Evolutionary conservation across 2,888 invertebrate species (phyloP), one percentile per base, ranked within the genome.

Genomic region (Macaria notata): DNA sequence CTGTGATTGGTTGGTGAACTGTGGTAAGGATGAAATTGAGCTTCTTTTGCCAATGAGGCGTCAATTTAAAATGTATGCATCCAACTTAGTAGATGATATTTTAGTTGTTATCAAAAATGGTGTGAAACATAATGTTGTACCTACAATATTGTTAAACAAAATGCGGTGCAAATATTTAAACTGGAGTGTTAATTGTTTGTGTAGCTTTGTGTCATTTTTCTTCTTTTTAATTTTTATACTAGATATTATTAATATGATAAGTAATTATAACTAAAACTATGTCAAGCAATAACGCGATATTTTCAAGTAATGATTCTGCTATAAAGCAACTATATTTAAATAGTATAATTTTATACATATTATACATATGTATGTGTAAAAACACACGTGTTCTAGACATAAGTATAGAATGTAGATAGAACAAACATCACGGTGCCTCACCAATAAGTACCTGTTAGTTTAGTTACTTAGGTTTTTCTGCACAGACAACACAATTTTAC

Each of bases 401-500:
- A 36, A 36, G 33, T 7, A 6, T 36, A 36, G 33, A 36, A 19
- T 19, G 19, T 19, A 19, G 19, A 36, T 36, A 36, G 45, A 49
- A 64, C 55, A 65, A 71, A 76, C 77, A 80, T 83, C 79, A 83
- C 78, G 84, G 86, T 85, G 86, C 83, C 84, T 81, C 83, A 82
- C 82, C 82, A 72, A 62, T 72, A 82, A 73, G 86, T 87, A 86
- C 86, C 87, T 86, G 86, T 63, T 84, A 83, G 81, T 66, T 68
- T 79, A 80, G 71, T 75, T 74, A 64, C 49, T 30, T 54, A 53
- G 46, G 30, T 52, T 51, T 54, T 19, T n/a, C n/a, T 1, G 19
- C 19, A 19, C 19, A 19, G 19, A 19, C 19, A n/a, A n/a, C n/a
- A n/a, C n/a, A 19, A 19, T 19, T 19, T 19, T 2, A 19, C 19